These are phyloP conservation scores for Orchesella cincta DNA, from an alignment of 1,140 invertebrate species.

Conservation along the genomic window DNA sequence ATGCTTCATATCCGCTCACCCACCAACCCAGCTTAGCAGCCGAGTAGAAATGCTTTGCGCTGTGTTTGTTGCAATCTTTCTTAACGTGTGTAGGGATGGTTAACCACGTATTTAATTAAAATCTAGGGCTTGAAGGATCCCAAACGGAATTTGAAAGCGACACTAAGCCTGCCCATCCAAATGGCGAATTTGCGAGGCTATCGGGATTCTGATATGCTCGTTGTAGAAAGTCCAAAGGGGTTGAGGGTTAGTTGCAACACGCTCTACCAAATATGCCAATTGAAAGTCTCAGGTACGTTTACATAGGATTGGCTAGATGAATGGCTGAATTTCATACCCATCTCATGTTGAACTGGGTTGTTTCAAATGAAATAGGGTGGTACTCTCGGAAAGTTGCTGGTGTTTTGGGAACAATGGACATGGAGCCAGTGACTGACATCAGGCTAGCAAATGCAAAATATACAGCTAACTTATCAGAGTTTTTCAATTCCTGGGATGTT, in stretches of 20 bases:
- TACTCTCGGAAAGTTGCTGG: slow-evolving; percentile 85
- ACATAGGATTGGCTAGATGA: neutral
- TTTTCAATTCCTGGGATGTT: slow-evolving; percentile 56
- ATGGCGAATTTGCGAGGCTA: slow-evolving; percentile 40
- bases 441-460: slow-evolving; percentile 64
- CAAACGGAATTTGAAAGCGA: neutral
- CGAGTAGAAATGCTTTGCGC: too few species aligned
- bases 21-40: too few species aligned
- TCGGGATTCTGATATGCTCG: slow-evolving; percentile 34
- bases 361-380: slow-evolving; percentile 63
- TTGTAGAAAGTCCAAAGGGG: slow-evolving; percentile 39
- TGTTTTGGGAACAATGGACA: slow-evolving; percentile 83
- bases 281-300: slow-evolving; percentile 45
- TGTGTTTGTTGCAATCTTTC: too few species aligned
- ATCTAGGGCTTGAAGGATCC: slow-evolving; percentile 43
- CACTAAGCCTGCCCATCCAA: slow-evolving; percentile 40
- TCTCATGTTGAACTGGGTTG: too few species aligned
- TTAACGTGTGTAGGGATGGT: neutral
- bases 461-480: slow-evolving; percentile 55
- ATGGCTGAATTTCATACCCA: too few species aligned
- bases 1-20: too few species aligned
- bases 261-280: slow-evolving; percentile 41
- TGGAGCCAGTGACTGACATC: slow-evolving; percentile 80
- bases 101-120: neutral
- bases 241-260: slow-evolving; percentile 42